phyloP scores from a whole-genome alignment of 2,888 invertebrate species.

The Ceraclea dissimilis region DNA sequence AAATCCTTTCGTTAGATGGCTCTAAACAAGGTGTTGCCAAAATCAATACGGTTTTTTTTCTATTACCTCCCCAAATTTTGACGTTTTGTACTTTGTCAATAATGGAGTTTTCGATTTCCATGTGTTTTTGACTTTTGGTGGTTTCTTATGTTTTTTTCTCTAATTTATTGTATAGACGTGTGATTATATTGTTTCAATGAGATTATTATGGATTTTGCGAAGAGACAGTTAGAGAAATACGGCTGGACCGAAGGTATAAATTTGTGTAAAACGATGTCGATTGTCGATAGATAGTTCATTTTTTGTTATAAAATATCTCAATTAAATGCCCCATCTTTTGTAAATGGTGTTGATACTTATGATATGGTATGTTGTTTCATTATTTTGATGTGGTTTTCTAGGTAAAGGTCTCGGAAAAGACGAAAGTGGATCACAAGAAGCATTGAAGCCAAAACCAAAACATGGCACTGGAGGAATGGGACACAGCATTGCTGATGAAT shows the following conservation, averaged over 20 bases:
- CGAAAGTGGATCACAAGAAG: slow-evolving; percentile 67
- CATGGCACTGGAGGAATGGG: slow-evolving; percentile 74
- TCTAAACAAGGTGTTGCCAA: too few relatives aligned
- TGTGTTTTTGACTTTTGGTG: too few relatives aligned
- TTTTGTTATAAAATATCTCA: too few relatives aligned
- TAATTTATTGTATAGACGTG: too few relatives aligned
- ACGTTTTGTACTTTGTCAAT: too few relatives aligned
- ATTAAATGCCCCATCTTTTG: too few relatives aligned
- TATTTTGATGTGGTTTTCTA: slow-evolving; percentile 32
- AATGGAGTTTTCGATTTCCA: too few relatives aligned
- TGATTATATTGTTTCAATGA: not conserved
- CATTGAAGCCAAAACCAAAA: slow-evolving; percentile 73
- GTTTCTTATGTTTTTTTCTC: too few relatives aligned
- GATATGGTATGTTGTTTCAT: not conserved
- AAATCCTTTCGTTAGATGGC: too few relatives aligned
- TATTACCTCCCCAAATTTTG: too few relatives aligned
- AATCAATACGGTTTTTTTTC: too few relatives aligned
- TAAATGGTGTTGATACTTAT: not conserved
- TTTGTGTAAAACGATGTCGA: not conserved
- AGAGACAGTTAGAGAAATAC: slow-evolving; percentile 63
- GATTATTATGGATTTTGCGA: slow-evolving; percentile 58
- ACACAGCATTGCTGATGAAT: slow-evolving; percentile 64
- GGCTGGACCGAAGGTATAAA: slow-evolving; percentile 65
- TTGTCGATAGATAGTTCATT: not conserved
- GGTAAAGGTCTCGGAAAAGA: slow-evolving; percentile 79